Conservation (phyloP, 2,113 vertebrate genomes). For the Misgurnus anguillicaudatus region DNA sequence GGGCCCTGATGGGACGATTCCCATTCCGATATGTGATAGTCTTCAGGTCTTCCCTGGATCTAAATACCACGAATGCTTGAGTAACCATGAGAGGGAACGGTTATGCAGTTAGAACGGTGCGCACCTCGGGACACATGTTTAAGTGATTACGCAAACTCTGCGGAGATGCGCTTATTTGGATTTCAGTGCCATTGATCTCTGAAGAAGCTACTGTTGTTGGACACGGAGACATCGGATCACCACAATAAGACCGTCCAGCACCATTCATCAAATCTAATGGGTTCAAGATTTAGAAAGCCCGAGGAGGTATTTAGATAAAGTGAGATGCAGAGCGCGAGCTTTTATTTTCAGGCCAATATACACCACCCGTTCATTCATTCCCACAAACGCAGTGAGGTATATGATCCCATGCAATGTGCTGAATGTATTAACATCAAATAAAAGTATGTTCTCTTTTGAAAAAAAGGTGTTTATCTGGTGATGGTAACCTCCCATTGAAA, state of each 20-base stretch:
- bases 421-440: conserved; percentile 26
- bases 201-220: conserved; percentile 64
- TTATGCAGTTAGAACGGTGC: conserved; percentile 42
- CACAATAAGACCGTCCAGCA: conserved; percentile 52
- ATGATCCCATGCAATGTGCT: conserved; percentile 30
- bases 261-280: conserved; percentile 61
- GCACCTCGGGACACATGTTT: conserved; percentile 61
- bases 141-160: conserved; percentile 64
- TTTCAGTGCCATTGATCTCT: conserved; percentile 58
- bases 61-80: conserved; percentile 53
- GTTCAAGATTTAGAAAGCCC: conserved; percentile 46
- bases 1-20: conserved; percentile 14
- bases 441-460: conserved; percentile 9
- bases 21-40: conserved; percentile 35
- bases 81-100: conserved; percentile 56
- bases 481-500: conserved; percentile 4
- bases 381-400: neutral
- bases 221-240: conserved; percentile 44
- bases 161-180: conserved; percentile 58
- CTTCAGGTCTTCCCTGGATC: conserved; percentile 43
- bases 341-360: conserved; percentile 40
- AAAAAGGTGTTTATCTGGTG: conserved; percentile 2
- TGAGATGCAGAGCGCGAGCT: conserved; percentile 8
- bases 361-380: neutral
- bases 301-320: conserved; percentile 36